Conservation (phyloP, 2,888 invertebrate genomes). For the Dryocosmus kuriphilus region DNA sequence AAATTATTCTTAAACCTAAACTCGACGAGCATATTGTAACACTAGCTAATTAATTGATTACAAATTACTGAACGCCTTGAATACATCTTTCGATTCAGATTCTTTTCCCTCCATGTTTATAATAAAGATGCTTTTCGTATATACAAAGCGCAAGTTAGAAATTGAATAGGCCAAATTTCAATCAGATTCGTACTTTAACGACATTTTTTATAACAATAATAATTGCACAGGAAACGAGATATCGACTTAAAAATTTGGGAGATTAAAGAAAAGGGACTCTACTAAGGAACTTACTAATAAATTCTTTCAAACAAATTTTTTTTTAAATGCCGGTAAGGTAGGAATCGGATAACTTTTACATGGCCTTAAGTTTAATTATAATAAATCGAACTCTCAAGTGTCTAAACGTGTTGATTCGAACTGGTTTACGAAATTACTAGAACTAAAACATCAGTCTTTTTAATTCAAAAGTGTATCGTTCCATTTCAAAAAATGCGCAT, state of each 20-base stretch:
- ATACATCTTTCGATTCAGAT: background rate
- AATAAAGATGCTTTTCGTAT: background rate
- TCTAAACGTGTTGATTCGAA: background rate
- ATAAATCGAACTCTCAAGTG: conserved; percentile 3
- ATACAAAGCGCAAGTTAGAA: background rate
- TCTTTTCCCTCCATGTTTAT: background rate
- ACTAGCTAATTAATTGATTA: conserved; percentile 11
- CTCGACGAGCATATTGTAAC: background rate
- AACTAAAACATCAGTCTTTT: conserved; percentile 34
- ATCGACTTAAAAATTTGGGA: too few species aligned
- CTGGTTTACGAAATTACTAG: conserved; percentile 16
- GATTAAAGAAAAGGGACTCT: too few species aligned
- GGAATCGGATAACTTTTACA: too few species aligned
- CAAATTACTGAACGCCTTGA: background rate
- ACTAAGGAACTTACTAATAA: too few species aligned
- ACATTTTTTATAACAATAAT: too few species aligned
- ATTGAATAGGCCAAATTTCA: background rate
- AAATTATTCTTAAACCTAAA: conserved; percentile 2
- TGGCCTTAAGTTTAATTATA: too few species aligned
- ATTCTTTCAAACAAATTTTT: too few species aligned
- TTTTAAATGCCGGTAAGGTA: too few species aligned
- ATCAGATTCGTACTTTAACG: too few species aligned
- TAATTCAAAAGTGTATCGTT: conserved; percentile 6
- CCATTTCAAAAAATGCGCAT: background rate
- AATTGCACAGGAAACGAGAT: too few species aligned